Base-by-base conservation (phyloP, 2,888 invertebrate genomes). In the Scaptodrosophila latifasciaeformis region DNA sequence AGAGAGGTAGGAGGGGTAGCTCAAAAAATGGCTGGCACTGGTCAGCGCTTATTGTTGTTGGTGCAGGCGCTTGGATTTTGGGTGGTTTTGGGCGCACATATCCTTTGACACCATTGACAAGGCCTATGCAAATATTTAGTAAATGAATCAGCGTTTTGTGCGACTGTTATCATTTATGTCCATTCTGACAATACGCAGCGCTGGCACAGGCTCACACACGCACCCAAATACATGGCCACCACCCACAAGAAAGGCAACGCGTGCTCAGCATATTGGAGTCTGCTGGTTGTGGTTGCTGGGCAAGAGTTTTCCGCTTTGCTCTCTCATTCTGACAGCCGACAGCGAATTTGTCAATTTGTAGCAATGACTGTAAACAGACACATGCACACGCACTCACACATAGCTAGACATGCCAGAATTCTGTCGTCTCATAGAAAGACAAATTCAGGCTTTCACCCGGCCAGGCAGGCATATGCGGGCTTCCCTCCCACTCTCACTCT, bases 51-150 rank as follows among this genome's bases (percentile, higher is more conserved):
- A n/a, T n/a, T n/a, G n/a, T 58, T 76, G 77, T 35, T 35, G 15
- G 9, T 15, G 15, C 15, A 4, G 2, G 4, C 9, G 29, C 10
- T 27, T 13, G n/a, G 27, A 12, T 34, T 18, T 1, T n/a, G 17
- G 45, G 29, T 34, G 35, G 21, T 12, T 2, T n/a, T 13, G 35
- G 12, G 35, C 37, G 19, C 37, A 12, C 21, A 21, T 40, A 15
- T 65, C 70, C 80, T 67, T 68, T 70, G 70, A 72, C 75, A 67
- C 64, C 65, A 62, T 70, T 75, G 82, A 78, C 80, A 82, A 77
- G 82, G 82, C 82, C 77, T 82, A 79, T 81, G 82, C 79, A 83
- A 82, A 82, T 82, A 82, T 82, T 82, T 82, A 82, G 82, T 79
- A 81, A 81, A 82, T 82, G 82, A 83, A 82, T 82, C 83, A 82